Evolutionary conservation across 2,797 vertebrate genomes (phyloP), one percentile per base, ranked within the genome.

Genomic region (Corythornis leucogaster): DNA sequence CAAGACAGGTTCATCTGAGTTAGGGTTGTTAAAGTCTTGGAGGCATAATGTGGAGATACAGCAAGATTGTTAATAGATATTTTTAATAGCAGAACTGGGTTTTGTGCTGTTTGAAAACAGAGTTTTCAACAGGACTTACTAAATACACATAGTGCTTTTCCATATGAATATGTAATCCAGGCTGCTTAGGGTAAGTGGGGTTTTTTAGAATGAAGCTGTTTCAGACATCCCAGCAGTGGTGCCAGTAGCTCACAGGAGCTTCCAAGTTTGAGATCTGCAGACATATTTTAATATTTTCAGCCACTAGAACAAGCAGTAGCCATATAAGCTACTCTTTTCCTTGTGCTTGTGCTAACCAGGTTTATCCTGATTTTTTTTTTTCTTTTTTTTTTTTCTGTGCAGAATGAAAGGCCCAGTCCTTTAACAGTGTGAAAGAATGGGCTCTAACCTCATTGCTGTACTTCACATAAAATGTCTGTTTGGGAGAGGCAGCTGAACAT

Each of bases 1-100:
- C 85, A 87, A 84, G 87, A 95, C 74, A 83, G 87, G 64, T 93
- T 93, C 82, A 76, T 94, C 83, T 78, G 66, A 91, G 61, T 93
- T 96, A 90, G 85, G 80, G 69, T 33, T 57, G 26, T 68, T 80
- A 20, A 79, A 81, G 73, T 81, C 57, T 81, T 70, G 33, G 46
- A 88, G 55, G 31, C 58, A 33, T 89, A 77, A 33, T 18, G 53
- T 63, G 51, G 38, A 87, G 58, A 75, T 85, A 33, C 0, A 89
- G 24, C 33, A 59, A 83, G 57, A 45, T 50, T 80, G 40, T 68
- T 89, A 93, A 89, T 83, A 94, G 84, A 55, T 77, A 54, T 71
- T 91, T 96, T 92, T 90, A 87, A 88, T 77, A 82, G 75, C 69
- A 92, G 61, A 59, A 63, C 62, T 91, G 30, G 5, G 16, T 91